Percentiles rank a stretch among this genome's conserved stretches.
phyloP scores from a whole-genome alignment of 2,888 invertebrate genomes.

The Synergus itoensis region DNA sequence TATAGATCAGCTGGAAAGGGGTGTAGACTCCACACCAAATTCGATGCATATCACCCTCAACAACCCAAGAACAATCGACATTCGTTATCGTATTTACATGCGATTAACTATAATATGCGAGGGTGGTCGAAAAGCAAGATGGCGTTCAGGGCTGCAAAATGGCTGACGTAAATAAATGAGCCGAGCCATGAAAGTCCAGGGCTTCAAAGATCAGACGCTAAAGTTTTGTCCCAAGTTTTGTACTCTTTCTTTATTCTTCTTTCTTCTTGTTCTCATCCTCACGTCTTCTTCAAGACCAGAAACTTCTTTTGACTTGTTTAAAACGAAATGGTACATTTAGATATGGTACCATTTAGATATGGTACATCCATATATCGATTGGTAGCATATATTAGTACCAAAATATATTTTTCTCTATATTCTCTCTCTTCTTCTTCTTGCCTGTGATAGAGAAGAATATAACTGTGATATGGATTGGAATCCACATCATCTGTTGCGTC shows the following conservation, averaged over 20 bases:
- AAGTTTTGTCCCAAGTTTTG: constrained; percentile 54
- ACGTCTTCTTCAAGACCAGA: not conserved
- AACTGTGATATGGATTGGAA: not conserved
- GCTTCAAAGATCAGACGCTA: constrained; percentile 42
- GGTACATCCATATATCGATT: not conserved
- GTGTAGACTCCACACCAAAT: constrained; percentile 1
- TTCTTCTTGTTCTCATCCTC: not conserved
- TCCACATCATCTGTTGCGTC: not conserved
- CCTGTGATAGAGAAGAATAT: no score
- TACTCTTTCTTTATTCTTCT: not conserved
- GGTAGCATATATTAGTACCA: not conserved
- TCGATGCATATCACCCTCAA: constrained; percentile 57
- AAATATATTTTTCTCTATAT: not conserved
- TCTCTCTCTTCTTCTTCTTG: no score
- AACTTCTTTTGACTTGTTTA: not conserved
- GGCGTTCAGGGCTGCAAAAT: constrained; percentile 71
- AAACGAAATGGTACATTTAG: not conserved
- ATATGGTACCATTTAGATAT: no score
- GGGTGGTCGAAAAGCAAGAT: constrained; percentile 74
- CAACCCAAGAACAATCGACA: constrained; percentile 60
- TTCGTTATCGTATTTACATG: constrained; percentile 67
- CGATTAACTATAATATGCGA: constrained; percentile 48
- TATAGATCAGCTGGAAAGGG: not conserved
- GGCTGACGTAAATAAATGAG: constrained; percentile 73
- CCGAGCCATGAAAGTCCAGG: constrained; percentile 48